Evolutionary conservation across 2,113 vertebrate genomes (phyloP).

Genomic region (human): GRCh38 chr5:122340001-122340500

Average conservation of each 20-base stretch:
- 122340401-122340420: not conserved
- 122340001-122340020: slow-evolving; percentile 52
- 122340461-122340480: not conserved
- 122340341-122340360: not conserved
- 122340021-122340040: slow-evolving; percentile 44
- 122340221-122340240: slow-evolving; percentile 50
- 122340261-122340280: slow-evolving; percentile 10
- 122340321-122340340: not conserved
- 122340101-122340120: slow-evolving; percentile 41
- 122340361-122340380: not conserved
- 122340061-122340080: slow-evolving; percentile 69
- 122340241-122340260: not conserved
- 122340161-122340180: slow-evolving; percentile 51
- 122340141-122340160: slow-evolving; percentile 45
- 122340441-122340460: not conserved
- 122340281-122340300: slow-evolving; percentile 14
- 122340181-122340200: slow-evolving; percentile 68
- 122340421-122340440: not conserved
- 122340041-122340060: slow-evolving; percentile 68
- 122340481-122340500: not conserved
- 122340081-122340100: slow-evolving; percentile 62
- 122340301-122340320: not conserved
- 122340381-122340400: not conserved
- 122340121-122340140: slow-evolving; percentile 55
- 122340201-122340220: slow-evolving; percentile 35